Evolutionary conservation across 2,888 invertebrate species (phyloP), one percentile per base, ranked within the genome.

Genomic region (Punctoribates punctum): DNA sequence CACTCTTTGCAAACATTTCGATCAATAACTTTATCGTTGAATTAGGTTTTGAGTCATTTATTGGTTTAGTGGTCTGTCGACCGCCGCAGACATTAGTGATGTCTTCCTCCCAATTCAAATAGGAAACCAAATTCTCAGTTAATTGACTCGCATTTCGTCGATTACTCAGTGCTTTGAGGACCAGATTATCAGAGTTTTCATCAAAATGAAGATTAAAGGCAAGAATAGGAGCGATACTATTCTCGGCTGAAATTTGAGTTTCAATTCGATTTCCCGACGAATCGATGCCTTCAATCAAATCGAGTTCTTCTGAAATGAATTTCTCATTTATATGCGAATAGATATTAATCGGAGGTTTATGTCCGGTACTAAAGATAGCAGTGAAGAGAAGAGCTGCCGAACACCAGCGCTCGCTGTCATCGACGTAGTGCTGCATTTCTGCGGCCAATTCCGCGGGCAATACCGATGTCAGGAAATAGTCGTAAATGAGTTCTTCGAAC

Each of bases 361-460:
- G 94, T 0, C 92, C 95, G 88, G 93, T 91, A 75, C 93, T 94
- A 83, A 96, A 90, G 73, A 96, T 89, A 88, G 94, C 92, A 73
- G 93, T 92, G 77, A 96, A 85, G 80, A 96, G 87, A 78, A 92
- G 87, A 1, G 92, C 90, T 25, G 93, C 91, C 84, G 93, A 91
- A 80, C 91, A 90, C 79, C 94, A 87, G 81, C 92, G 90, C 81
- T 90, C 89, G 81, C 80, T 75, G 79, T 83, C 83, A 83, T 81
- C 48, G 73, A 73, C 20, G 75, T 77, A 67, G 42, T 91, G 81
- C 77, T 81, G 82, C 77, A 85, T 81, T 78, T 85, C 91, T 84
- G 92, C 89, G 48, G 94, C 94, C 78, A 96, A 87, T 86, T 96
- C 96, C 82, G 94, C 89, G 0, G 96, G 95, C 77, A 96, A 86